Evolutionary conservation across 1,140 invertebrate species (phyloP).

Genomic region (Melipona quadrifasciata): DNA sequence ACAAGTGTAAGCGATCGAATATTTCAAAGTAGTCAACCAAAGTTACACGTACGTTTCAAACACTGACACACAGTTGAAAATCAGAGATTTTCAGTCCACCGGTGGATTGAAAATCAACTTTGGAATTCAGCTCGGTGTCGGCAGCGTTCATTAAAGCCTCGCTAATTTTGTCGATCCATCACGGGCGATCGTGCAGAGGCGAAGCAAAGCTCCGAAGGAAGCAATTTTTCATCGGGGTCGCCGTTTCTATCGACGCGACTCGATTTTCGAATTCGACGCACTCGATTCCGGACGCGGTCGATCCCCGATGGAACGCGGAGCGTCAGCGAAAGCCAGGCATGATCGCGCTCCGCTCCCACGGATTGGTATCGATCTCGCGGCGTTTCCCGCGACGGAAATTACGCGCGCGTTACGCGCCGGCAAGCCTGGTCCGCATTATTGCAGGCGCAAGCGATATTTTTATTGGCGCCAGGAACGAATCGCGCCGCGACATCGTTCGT

Average conservation of each 20-base stretch:
- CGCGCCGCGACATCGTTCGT: slow-evolving; percentile 35
- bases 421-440: slow-evolving; percentile 24
- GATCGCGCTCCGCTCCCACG: not conserved
- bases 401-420: slow-evolving; percentile 43
- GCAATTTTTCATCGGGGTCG: not conserved
- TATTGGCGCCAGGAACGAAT: slow-evolving; percentile 24
- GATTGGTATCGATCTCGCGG: slow-evolving; percentile 37
- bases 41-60: too few relatives aligned
- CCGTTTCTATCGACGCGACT: not conserved
- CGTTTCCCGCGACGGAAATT: slow-evolving; percentile 34
- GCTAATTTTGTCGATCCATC: not conserved
- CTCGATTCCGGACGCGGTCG: not conserved
- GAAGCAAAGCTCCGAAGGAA: not conserved
- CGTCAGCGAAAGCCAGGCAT: slow-evolving; percentile 18
- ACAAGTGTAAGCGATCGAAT: too few relatives aligned
- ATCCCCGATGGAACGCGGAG: too few relatives aligned
- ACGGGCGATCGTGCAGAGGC: not conserved
- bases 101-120: too few relatives aligned
- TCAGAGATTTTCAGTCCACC: too few relatives aligned
- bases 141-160: not conserved
- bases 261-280: not conserved
- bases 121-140: not conserved
- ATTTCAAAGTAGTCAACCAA: too few relatives aligned
- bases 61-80: too few relatives aligned
- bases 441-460: slow-evolving; percentile 41